Evolutionary conservation across 1,140 invertebrate species (phyloP).

Genomic region (Eriocheir sinensis): DNA sequence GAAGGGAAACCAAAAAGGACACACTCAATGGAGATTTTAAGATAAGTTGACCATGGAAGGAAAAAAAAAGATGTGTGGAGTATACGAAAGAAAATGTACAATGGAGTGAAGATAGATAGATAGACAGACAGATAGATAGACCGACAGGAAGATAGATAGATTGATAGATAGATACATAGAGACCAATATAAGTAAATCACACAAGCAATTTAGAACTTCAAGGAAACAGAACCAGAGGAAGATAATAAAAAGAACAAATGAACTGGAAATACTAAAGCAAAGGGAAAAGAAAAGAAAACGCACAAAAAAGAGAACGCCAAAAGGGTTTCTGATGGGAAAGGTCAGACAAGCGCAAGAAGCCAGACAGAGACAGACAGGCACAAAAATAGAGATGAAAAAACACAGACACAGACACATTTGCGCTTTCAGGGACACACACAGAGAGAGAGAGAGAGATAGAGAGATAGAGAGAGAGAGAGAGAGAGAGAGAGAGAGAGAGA

Average conservation of each 20-base stretch:
- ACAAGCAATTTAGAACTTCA: no score
- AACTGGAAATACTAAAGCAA: no score
- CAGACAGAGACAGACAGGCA: no score
- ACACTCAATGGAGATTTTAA: not conserved
- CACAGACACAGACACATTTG: no score
- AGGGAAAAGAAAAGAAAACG: no score
- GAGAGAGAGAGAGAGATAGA: not conserved
- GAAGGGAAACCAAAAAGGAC: not conserved
- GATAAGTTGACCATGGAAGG: not conserved
- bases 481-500: not conserved
- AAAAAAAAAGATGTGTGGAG: not conserved
- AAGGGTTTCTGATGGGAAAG: no score
- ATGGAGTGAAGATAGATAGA: not conserved
- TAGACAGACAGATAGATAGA: not conserved
- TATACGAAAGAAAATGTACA: not conserved
- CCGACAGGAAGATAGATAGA: not conserved
- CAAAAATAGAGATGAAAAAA: no score
- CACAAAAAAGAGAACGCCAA: no score
- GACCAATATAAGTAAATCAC: no score
- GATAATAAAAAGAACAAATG: no score
- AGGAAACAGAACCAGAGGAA: no score
- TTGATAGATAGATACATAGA: not conserved
- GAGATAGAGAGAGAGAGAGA: not conserved
- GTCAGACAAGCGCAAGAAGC: no score
- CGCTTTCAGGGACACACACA: not conserved